Evolutionary conservation across 2,797 vertebrate species (phyloP).

Genomic region (Thamnophis elegans): DNA sequence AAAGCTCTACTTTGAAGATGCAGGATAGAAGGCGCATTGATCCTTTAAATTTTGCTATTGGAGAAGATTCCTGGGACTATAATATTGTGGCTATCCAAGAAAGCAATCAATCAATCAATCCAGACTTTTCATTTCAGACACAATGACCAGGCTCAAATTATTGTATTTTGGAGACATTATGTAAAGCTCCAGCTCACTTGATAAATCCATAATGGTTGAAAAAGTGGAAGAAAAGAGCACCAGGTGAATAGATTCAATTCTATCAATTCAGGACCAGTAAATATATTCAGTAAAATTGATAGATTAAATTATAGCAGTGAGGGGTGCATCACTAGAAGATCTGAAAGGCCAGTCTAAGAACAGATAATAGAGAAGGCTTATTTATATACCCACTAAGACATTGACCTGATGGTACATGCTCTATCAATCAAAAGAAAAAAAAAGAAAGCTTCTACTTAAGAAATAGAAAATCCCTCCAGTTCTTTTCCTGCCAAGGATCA

Average conservation of each 20-base stretch:
- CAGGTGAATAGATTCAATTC: background rate
- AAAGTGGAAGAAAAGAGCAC: background rate
- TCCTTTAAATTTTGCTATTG: background rate
- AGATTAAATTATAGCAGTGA: background rate
- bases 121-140: background rate
- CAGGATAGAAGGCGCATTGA: background rate
- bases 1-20: background rate
- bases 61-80: background rate
- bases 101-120: background rate
- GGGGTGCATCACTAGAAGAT: background rate
- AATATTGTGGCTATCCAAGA: background rate
- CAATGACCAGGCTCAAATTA: background rate
- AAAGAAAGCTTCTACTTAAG: background rate
- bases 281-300: background rate
- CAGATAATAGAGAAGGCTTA: background rate
- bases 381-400: background rate
- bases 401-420: background rate
- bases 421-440: background rate
- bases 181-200: background rate
- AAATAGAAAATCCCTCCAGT: background rate
- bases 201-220: background rate
- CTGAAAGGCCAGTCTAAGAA: background rate
- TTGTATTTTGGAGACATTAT: background rate
- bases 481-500: background rate
- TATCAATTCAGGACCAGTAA: background rate